phyloP scores from a whole-genome alignment of 2,888 invertebrate genomes.

The Parnassius orleans region DNA sequence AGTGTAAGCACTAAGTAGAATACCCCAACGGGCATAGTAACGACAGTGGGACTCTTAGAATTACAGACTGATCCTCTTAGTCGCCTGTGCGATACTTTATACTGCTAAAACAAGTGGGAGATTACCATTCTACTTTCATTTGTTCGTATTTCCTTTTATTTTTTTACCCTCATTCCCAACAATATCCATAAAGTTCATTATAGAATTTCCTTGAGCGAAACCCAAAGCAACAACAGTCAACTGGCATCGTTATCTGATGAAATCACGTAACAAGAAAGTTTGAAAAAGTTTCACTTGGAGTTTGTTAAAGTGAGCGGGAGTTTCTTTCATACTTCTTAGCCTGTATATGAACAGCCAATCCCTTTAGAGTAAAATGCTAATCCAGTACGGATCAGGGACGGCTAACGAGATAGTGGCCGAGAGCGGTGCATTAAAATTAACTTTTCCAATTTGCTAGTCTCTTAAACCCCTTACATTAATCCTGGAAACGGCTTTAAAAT shows the following conservation, averaged over 20 bases:
- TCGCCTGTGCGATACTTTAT: too few relatives aligned
- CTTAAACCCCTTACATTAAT: conserved; percentile 45
- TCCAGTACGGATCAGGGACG: conserved; percentile 34
- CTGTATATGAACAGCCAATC: conserved; percentile 40
- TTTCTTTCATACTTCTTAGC: conserved; percentile 40
- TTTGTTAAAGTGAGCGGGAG: conserved; percentile 32
- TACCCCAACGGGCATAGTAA: too few relatives aligned
- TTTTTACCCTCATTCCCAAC: too few relatives aligned
- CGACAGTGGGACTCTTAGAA: too few relatives aligned
- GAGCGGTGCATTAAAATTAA: conserved; percentile 55
- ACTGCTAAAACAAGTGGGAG: too few relatives aligned
- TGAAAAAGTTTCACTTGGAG: conserved; percentile 25
- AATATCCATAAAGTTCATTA: neutral
- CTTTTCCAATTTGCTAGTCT: conserved; percentile 54
- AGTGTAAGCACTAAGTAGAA: too few relatives aligned
- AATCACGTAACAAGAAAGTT: conserved; percentile 24
- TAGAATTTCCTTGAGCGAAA: conserved; percentile 5
- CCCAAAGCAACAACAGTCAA: conserved; percentile 18
- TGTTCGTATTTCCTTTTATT: too few relatives aligned
- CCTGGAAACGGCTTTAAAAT: conserved; percentile 37
- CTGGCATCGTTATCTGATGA: conserved; percentile 26
- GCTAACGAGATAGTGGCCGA: conserved; percentile 51
- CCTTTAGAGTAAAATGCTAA: conserved; percentile 45
- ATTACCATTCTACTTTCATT: too few relatives aligned
- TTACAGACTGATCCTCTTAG: too few relatives aligned